Percentiles rank a stretch among this genome's conserved stretches.
Conservation (phyloP, 1,140 invertebrate species). For the Pseudomyrmex sp. region DNA sequence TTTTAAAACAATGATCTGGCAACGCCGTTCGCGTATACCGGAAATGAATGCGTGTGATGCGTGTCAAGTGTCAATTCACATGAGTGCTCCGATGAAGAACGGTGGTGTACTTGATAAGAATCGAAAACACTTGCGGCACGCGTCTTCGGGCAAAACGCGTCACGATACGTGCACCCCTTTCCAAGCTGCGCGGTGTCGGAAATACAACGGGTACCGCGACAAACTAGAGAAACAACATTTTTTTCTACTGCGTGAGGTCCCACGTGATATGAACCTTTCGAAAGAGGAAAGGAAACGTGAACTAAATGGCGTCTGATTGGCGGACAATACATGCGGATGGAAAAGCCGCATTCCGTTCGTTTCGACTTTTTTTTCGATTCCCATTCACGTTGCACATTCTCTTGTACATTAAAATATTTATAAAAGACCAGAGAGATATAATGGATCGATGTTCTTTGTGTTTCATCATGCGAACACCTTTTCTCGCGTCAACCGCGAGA, state of each 20-base stretch:
- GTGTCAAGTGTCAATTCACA: slow-evolving; percentile 70
- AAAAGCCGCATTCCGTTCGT: slow-evolving; percentile 34
- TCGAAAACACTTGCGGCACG: slow-evolving; percentile 80
- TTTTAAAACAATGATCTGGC: too few species aligned
- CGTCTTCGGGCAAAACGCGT: slow-evolving; percentile 53
- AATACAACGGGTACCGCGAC: background rate
- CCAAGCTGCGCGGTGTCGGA: background rate
- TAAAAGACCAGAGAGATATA: slow-evolving; percentile 30
- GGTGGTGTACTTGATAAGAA: slow-evolving; percentile 24
- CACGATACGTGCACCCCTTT: background rate
- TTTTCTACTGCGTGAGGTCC: slow-evolving; percentile 18
- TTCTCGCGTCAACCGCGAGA: slow-evolving; percentile 33
- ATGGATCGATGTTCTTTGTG: slow-evolving; percentile 43
- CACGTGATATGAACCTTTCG: background rate
- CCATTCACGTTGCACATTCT: slow-evolving; percentile 35
- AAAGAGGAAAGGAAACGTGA: slow-evolving; percentile 47
- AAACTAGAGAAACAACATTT: slow-evolving; percentile 23
- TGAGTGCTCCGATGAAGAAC: slow-evolving; percentile 64
- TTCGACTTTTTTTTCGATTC: background rate
- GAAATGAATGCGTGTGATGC: slow-evolving; percentile 69
- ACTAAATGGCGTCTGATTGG: slow-evolving; percentile 78
- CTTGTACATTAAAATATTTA: slow-evolving; percentile 57
- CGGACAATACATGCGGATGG: slow-evolving; percentile 71
- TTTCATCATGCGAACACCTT: slow-evolving; percentile 25
- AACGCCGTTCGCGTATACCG: slow-evolving; percentile 23